Conservation (phyloP, 2,888 invertebrate genomes). For the Nebria brevicollis region DNA sequence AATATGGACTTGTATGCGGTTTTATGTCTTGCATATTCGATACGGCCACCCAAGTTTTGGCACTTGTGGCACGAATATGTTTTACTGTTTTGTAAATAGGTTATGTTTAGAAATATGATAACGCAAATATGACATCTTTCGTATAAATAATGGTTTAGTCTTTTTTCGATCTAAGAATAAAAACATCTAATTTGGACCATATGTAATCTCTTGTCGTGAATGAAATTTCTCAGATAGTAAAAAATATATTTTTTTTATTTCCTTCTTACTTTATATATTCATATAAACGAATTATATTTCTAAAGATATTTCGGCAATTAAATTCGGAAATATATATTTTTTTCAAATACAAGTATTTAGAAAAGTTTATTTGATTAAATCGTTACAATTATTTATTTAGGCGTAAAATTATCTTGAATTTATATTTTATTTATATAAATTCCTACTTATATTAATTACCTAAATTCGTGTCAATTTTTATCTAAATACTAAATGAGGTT, state of each 20-base stretch:
- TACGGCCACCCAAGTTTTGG: constrained; percentile 11
- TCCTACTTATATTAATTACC: not conserved
- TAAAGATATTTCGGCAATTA: too few relatives aligned
- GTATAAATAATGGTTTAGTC: not conserved
- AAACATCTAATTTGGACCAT: not conserved
- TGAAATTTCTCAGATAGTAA: too few relatives aligned
- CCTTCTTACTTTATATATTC: too few relatives aligned
- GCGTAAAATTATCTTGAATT: not conserved
- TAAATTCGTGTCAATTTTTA: not conserved
- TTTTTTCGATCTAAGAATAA: not conserved
- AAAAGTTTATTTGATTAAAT: too few relatives aligned
- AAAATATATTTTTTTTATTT: too few relatives aligned
- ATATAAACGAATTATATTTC: too few relatives aligned
- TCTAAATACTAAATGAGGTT: not conserved
- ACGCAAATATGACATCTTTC: not conserved
- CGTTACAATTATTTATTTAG: too few relatives aligned
- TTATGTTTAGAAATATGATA: not conserved
- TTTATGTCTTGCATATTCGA: constrained; percentile 3
- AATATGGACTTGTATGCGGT: not conserved
- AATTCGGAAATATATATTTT: too few relatives aligned
- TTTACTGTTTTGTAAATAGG: constrained; percentile 21
- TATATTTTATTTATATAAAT: not conserved
- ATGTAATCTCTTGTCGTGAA: not conserved
- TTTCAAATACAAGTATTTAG: too few relatives aligned
- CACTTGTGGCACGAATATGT: not conserved